Conservation (phyloP, 2,797 vertebrate genomes). For the Aselliscus stoliczkanus region DNA sequence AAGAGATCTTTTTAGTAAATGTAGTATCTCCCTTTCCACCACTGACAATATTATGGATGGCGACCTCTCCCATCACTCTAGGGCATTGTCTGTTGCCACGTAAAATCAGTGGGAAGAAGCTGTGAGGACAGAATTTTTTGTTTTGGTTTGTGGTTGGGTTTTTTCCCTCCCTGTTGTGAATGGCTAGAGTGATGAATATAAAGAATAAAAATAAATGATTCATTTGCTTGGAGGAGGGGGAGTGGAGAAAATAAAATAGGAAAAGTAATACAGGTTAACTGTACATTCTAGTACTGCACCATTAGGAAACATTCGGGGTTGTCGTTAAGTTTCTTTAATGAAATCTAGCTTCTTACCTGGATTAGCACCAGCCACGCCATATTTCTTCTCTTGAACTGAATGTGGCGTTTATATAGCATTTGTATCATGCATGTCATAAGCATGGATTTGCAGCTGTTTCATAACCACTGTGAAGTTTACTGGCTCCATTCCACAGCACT, state of each 20-base stretch:
- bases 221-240: background rate
- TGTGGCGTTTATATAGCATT: background rate
- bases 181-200: background rate
- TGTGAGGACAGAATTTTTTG: background rate
- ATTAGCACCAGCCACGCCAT: background rate
- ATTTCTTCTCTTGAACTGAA: background rate
- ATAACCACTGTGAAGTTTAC: slow-evolving; percentile 35
- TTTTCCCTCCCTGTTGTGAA: background rate
- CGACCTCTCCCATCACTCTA: background rate
- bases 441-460: slow-evolving; percentile 29
- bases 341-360: background rate
- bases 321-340: background rate
- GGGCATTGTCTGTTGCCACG: background rate
- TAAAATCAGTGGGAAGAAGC: background rate
- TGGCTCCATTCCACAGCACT: slow-evolving; percentile 39
- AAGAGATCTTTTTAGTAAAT: background rate
- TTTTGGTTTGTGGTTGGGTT: background rate
- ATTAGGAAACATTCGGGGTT: background rate
- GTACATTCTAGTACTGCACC: background rate
- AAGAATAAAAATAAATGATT: background rate
- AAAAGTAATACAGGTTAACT: background rate
- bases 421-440: slow-evolving; percentile 14
- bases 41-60: background rate
- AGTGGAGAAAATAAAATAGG: background rate
- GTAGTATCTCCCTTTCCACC: background rate